Percentiles rank a stretch among this genome's conserved stretches.
Evolutionary conservation across 2,888 invertebrate genomes (phyloP).

Genomic region (Drosophila melanosoma): DNA sequence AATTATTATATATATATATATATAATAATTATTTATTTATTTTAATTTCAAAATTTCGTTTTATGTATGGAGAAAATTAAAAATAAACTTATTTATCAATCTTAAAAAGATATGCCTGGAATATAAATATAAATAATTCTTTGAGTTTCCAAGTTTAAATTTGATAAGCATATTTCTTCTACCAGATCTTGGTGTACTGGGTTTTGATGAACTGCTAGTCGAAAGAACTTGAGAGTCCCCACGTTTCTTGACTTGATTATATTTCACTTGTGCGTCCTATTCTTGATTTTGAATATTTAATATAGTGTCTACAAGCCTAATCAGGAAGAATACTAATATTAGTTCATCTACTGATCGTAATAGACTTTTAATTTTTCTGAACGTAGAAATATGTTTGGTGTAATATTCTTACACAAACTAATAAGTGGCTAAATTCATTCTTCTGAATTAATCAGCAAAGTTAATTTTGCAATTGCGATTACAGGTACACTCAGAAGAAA

Average conservation of each 20-base stretch:
- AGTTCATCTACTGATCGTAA: not conserved
- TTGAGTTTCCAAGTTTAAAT: not conserved
- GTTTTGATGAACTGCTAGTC: not conserved
- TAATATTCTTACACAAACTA: not conserved
- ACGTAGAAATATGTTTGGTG: not conserved
- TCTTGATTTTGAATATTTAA: not conserved
- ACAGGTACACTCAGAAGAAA: not conserved
- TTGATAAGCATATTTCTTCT: not conserved
- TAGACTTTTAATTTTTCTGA: not conserved
- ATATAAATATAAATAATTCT: not conserved
- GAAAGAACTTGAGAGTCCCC: not conserved
- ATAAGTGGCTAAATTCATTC: not conserved
- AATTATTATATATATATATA: no score
- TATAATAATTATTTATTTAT: not conserved
- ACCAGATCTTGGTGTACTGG: not conserved
- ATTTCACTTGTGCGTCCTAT: not conserved
- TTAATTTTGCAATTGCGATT: not conserved
- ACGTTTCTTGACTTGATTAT: not conserved
- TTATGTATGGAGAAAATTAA: not conserved
- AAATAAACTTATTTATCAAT: not conserved
- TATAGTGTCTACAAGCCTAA: no score
- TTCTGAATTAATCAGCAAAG: not conserved
- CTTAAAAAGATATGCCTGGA: not conserved
- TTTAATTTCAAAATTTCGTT: not conserved
- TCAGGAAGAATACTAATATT: not conserved